Conservation (phyloP, 2,888 invertebrate species). For the Nomada lathburiana region DNA sequence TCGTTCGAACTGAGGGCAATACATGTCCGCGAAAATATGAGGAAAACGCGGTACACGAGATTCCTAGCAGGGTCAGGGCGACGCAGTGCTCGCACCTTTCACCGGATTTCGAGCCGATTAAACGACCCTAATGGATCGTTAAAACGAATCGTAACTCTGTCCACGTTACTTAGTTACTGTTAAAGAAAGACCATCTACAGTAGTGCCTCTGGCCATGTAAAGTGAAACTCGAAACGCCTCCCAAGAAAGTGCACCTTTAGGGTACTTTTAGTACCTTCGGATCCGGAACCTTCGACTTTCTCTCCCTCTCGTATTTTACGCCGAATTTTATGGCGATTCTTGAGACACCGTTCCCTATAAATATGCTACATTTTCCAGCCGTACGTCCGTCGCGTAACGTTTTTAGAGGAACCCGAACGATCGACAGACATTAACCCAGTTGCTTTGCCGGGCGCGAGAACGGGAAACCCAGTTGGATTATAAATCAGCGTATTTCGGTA, state of each 20-base stretch:
- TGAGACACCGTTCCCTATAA: not conserved
- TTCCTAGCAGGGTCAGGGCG: too few species aligned
- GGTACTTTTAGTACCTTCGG: not conserved
- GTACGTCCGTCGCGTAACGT: not conserved
- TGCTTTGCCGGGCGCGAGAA: not conserved
- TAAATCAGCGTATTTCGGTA: slow-evolving; percentile 83
- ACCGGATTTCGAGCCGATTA: too few species aligned
- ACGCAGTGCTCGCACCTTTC: too few species aligned
- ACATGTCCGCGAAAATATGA: too few species aligned
- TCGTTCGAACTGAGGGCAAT: too few species aligned
- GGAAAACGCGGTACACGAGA: too few species aligned
- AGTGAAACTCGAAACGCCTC: slow-evolving; percentile 2
- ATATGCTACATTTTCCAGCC: not conserved
- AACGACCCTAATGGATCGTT: too few species aligned
- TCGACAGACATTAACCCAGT: slow-evolving; percentile 71
- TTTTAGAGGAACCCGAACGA: slow-evolving; percentile 57
- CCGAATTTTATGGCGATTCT: slow-evolving; percentile 6
- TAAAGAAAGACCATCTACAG: too few species aligned
- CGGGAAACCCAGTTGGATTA: slow-evolving; percentile 51
- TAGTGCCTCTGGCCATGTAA: not conserved
- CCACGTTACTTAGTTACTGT: too few species aligned
- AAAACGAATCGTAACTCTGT: too few species aligned
- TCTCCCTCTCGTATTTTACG: not conserved
- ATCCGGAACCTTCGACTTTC: not conserved
- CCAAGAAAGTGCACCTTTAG: not conserved